Base-by-base conservation (phyloP, 2,113 vertebrate species). In the Burhinus oedicnemus region DNA sequence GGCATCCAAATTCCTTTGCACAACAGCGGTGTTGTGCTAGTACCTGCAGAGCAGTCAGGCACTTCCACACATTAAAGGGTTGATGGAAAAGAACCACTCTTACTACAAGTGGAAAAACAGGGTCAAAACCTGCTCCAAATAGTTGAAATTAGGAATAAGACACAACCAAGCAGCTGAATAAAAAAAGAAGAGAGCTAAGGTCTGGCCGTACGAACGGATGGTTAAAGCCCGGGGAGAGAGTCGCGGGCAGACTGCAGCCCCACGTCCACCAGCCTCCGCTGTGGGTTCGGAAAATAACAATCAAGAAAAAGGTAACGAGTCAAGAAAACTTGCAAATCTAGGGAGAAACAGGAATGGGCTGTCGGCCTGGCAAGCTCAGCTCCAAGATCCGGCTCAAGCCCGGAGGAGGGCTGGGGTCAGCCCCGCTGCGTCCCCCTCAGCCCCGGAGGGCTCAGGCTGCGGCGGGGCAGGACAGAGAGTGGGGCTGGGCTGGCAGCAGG, bases 181-280 rank as follows among this genome's bases (percentile, higher is more conserved):
- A 51, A 51, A 34, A 32, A 32, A 38, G 0, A 38, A 71, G 17
- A 4, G 8, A 13, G 42, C 29, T 32, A 44, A 38, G 23, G 49
- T 40, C 21, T 69, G 30, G 36, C 29, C 6, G 2, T 3, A 13
- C 4, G 22, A 77, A 58, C 2, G 23, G 19, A 60, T 49, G n/a
- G 30, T 25, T 36, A 65, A 68, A 83, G 6, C 7, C 19, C 18
- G 44, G 26, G 27, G n/a, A 36, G n/a, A 8, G 40, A 22, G 22
- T 1, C 29, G 71, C 14, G 36, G 44, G 21, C 40, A 80, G 36
- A 5, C 9, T 51, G 68, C 34, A 66, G 65, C 10, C 52, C 71
- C 40, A 7, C 0, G 1, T n/a, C 51, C 54, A 20, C 0, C 0
- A 27, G 42, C 7, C 12, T 58, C 51, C 29, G 34, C 71, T 29